Evolutionary conservation across 2,888 invertebrate genomes (phyloP).

Genomic region (Andrena camellia): DNA sequence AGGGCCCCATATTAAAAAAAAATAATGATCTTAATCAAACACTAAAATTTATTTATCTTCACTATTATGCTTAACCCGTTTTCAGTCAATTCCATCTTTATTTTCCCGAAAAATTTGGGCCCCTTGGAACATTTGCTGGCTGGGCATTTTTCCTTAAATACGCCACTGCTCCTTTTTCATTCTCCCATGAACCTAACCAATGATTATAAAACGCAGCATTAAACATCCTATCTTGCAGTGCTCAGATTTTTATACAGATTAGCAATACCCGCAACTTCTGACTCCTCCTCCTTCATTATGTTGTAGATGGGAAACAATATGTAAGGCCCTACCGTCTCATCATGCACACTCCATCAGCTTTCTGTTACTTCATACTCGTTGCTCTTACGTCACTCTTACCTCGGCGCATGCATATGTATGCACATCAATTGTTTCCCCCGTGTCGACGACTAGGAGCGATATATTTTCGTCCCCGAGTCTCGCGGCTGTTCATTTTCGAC

Average conservation of each 20-base stretch:
- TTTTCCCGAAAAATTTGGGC: no score
- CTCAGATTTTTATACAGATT: no score
- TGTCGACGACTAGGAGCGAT: background rate
- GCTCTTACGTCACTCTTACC: background rate
- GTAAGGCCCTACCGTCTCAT: background rate
- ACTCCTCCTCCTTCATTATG: background rate
- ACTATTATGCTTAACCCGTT: no score
- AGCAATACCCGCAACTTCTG: background rate
- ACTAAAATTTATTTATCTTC: no score
- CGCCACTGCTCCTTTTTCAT: no score
- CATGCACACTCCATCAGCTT: conserved; percentile 9
- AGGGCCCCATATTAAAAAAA: no score
- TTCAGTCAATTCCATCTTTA: background rate
- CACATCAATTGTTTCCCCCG: conserved; percentile 10
- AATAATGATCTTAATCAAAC: no score
- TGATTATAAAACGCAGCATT: background rate
- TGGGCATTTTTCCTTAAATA: no score
- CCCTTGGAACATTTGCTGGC: no score
- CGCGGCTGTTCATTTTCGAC: background rate
- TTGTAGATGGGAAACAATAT: background rate
- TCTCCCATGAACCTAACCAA: background rate
- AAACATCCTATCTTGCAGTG: background rate
- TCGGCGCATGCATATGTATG: background rate
- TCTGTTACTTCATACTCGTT: background rate
- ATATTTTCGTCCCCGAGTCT: background rate